Conservation (phyloP, 1,140 invertebrate species). For the Caerostris darwini region DNA sequence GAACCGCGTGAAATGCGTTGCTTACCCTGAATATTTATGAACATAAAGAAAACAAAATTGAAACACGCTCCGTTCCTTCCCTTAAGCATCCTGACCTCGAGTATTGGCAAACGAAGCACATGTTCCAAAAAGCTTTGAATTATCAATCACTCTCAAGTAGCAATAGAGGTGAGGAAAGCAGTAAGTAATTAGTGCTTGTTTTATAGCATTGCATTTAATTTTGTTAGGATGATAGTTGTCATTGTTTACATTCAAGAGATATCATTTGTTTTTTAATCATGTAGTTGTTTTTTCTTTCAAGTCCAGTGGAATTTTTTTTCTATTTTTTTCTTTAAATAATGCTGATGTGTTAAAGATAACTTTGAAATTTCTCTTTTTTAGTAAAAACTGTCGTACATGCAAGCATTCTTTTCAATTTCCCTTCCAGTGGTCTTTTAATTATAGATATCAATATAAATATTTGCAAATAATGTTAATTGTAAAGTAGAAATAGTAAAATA, state of each 20-base stretch:
- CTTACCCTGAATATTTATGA: slow-evolving; percentile 30
- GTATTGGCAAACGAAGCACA: neutral
- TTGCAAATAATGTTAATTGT: too few relatives aligned
- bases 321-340: neutral
- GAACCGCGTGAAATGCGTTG: neutral
- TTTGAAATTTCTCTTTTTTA: too few relatives aligned
- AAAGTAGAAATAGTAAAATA: too few relatives aligned
- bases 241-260: neutral
- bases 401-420: too few relatives aligned
- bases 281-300: neutral
- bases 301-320: neutral
- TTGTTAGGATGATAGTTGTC: neutral
- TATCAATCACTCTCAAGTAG: slow-evolving; percentile 50
- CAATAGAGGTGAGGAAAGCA: slow-evolving; percentile 15
- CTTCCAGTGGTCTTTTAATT: too few relatives aligned
- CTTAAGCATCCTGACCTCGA: slow-evolving; percentile 33
- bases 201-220: slow-evolving; percentile 45
- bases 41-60: neutral
- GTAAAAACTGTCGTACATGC: too few relatives aligned
- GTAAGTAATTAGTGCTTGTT: slow-evolving; percentile 47
- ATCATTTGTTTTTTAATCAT: neutral
- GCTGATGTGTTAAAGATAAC: neutral
- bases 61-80: neutral
- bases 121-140: neutral
- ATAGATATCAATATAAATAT: too few relatives aligned